Evolutionary conservation across 2,113 vertebrate species (phyloP), one percentile per base, ranked within the genome.

Genomic region (Onychostoma macrolepis): DNA sequence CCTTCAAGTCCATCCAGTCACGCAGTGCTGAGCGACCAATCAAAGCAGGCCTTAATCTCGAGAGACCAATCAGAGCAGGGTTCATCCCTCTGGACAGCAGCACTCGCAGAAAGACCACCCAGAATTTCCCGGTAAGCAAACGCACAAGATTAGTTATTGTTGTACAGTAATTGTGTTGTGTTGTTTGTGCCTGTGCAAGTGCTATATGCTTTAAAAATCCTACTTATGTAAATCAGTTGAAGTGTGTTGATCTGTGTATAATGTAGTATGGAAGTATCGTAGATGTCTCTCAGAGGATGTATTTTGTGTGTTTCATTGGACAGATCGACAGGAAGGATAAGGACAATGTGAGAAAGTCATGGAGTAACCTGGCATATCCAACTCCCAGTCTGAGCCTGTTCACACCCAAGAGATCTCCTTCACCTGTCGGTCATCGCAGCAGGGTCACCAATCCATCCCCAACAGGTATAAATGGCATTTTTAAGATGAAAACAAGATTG

Each of bases 1-100:
- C 97, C 93, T 97, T 96, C 95, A 99, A 96, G 96, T 89, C 95
- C 90, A 89, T 95, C 93, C 96, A 90, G 93, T 95, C 94, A 88
- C 97, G 95, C 91, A 95, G 93, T 85, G 88, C 88, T 86, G 96
- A 97, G 11, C 92, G 95, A 89, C 92, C 95, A 45, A 82, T 87
- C 87, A 96, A 94, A 89, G 88, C 93, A 88, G 95, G 94, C 91
- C 98, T 96, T 92, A 96, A 95, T 92, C 93, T 93, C 26, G 98
- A 99, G 3, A 94, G 96, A 91, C 94, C 96, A 41, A 88, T 92
- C 92, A 96, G 95, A 91, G 92, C 95, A 89, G 94, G 94, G 21
- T 90, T 94, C 41, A 94, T 95, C 0, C 92, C 94, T 0, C 89
- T 92, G 2, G 94, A 96, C 71, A 91, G 92, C 8, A 90, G 93